Evolutionary conservation across 2,113 vertebrate genomes (phyloP).

Genomic region (Forbesichthys papilliferus): DNA sequence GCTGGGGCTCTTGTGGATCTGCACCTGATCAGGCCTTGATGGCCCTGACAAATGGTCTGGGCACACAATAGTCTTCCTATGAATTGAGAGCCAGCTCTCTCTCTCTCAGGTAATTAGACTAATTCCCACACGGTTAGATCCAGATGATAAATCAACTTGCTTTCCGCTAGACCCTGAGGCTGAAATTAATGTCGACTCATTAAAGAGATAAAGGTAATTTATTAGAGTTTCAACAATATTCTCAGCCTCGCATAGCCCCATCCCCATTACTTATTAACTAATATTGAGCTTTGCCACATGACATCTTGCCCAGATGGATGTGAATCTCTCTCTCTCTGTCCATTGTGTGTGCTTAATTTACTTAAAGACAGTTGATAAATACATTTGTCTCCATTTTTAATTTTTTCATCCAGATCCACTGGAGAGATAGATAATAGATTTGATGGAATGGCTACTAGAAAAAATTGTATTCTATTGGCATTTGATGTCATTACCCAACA

Average conservation of each 20-base stretch:
- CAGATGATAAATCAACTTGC: conserved; percentile 71
- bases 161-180: conserved; percentile 80
- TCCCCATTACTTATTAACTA: conserved; percentile 81
- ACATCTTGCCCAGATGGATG: conserved; percentile 42
- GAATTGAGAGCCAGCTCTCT: conserved; percentile 57
- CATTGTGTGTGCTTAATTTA: neutral
- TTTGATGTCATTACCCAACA: too few relatives aligned
- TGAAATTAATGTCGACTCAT: conserved; percentile 86
- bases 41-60: conserved; percentile 49
- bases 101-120: conserved; percentile 63
- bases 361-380: too few relatives aligned
- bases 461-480: too few relatives aligned
- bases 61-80: conserved; percentile 75
- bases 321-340: conserved; percentile 35
- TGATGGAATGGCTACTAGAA: too few relatives aligned
- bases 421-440: too few relatives aligned
- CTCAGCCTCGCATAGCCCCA: conserved; percentile 34
- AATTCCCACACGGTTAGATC: conserved; percentile 70
- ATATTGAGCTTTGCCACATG: conserved; percentile 68
- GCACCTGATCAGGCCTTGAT: conserved; percentile 14
- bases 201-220: conserved; percentile 84
- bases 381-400: too few relatives aligned
- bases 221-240: conserved; percentile 67
- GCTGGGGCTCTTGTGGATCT: conserved; percentile 9
- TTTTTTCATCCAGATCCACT: too few relatives aligned